Conservation (phyloP, 2,797 vertebrate species). For the Poecile montanus region DNA sequence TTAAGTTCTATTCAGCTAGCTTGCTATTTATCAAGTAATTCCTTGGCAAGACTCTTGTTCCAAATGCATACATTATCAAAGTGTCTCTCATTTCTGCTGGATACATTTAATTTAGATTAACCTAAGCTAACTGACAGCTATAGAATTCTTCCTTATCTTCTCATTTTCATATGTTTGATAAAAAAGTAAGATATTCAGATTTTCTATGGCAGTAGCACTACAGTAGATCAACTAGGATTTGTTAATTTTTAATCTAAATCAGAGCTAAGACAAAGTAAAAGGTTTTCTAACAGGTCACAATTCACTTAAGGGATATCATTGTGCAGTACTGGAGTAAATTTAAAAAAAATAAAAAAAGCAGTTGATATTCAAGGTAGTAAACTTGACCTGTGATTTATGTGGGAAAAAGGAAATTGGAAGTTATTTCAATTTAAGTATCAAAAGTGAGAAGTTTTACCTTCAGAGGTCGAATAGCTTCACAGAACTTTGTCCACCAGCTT, state of each 20-base stretch:
- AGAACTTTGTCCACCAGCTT: constrained; percentile 92
- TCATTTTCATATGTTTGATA: neutral
- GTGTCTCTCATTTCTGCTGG: neutral
- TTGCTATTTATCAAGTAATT: neutral
- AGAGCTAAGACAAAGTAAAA: neutral
- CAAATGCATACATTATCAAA: neutral
- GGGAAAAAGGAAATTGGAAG: neutral
- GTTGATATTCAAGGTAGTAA: neutral
- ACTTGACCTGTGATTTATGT: neutral
- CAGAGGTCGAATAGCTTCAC: constrained; percentile 87
- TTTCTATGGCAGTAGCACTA: neutral
- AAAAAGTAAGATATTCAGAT: neutral
- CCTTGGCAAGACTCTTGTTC: neutral
- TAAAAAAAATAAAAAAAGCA: neutral
- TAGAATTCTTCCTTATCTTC: neutral
- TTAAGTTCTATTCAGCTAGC: neutral
- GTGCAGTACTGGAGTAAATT: neutral
- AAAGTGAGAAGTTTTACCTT: constrained; percentile 80
- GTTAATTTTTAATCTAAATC: neutral
- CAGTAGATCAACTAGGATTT: neutral
- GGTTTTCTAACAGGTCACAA: neutral
- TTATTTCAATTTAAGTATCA: neutral
- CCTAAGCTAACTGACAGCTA: neutral
- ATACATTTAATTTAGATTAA: neutral
- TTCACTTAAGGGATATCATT: neutral